Conservation (phyloP, 1,140 invertebrate species). For the Branchinecta lynchi region DNA sequence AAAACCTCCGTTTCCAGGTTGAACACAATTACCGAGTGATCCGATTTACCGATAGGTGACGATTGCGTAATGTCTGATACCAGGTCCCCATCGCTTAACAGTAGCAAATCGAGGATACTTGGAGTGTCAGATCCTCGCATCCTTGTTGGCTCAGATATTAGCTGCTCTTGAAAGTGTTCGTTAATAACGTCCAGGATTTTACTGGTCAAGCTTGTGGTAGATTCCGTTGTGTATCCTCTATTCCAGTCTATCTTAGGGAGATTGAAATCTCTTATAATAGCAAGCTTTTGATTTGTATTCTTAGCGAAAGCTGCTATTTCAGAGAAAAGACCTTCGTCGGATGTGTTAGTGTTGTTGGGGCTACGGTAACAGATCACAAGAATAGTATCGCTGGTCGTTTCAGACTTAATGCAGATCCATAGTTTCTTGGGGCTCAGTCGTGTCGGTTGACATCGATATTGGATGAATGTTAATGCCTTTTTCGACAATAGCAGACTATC, state of each 20-base stretch:
- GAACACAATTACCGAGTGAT: conserved; percentile 14
- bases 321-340: too few relatives aligned
- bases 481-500: conserved; percentile 14
- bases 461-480: not conserved
- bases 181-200: not conserved
- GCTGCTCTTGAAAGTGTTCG: too few relatives aligned
- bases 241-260: conserved; percentile 15
- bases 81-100: conserved; percentile 6
- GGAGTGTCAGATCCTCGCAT: conserved; percentile 12
- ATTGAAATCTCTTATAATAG: conserved; percentile 15
- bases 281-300: conserved; percentile 11
- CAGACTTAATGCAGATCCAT: too few relatives aligned
- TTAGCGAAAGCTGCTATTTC: too few relatives aligned
- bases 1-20: not conserved
- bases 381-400: too few relatives aligned
- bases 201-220: conserved; percentile 9
- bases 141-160: conserved; percentile 15
- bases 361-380: too few relatives aligned
- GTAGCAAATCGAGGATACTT: conserved; percentile 12
- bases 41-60: conserved; percentile 13
- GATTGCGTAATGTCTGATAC: conserved; percentile 9
- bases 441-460: conserved; percentile 7
- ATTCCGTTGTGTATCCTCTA: not conserved
- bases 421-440: not conserved
- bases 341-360: too few relatives aligned